Percentiles rank a stretch among this genome's conserved stretches.
Evolutionary conservation across 2,797 vertebrate genomes (phyloP).

Genomic region (Acipenser transmontanus): DNA sequence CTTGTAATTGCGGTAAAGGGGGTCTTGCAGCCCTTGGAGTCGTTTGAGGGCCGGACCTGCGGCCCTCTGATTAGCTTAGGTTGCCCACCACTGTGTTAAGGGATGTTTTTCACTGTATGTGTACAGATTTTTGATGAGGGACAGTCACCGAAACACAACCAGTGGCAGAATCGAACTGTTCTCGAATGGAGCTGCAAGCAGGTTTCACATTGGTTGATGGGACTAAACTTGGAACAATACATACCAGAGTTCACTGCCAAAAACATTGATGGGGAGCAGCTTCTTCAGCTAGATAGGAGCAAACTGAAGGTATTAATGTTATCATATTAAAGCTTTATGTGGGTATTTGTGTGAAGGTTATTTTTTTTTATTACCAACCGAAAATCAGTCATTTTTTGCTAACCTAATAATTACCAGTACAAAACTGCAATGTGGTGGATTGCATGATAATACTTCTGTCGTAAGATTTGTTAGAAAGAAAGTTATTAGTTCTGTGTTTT

Average conservation of each 20-base stretch:
- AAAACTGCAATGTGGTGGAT: too few relatives aligned
- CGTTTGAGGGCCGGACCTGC: too few relatives aligned
- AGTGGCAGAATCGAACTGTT: slow-evolving; percentile 68
- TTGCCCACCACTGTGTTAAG: too few relatives aligned
- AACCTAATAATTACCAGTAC: too few relatives aligned
- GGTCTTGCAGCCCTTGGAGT: too few relatives aligned
- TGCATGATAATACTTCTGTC: background rate
- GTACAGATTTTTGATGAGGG: slow-evolving; percentile 82
- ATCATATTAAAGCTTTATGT: background rate
- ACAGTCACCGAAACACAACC: slow-evolving; percentile 72
- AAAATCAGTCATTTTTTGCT: too few relatives aligned
- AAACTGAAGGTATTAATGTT: slow-evolving; percentile 75
- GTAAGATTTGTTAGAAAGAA: background rate
- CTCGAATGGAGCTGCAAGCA: slow-evolving; percentile 87
- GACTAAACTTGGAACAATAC: slow-evolving; percentile 81
- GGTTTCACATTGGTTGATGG: slow-evolving; percentile 83
- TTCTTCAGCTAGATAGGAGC: slow-evolving; percentile 78
- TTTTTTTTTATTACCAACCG: too few relatives aligned
- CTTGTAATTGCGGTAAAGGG: too few relatives aligned
- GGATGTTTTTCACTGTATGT: slow-evolving; percentile 24
- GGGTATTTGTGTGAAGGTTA: too few relatives aligned
- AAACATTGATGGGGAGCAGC: slow-evolving; percentile 79
- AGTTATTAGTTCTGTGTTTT: background rate
- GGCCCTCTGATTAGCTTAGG: too few relatives aligned
- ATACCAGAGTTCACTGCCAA: slow-evolving; percentile 87